phyloP scores from a whole-genome alignment of 2,113 vertebrate genomes.

The Silurus meridionalis region DNA sequence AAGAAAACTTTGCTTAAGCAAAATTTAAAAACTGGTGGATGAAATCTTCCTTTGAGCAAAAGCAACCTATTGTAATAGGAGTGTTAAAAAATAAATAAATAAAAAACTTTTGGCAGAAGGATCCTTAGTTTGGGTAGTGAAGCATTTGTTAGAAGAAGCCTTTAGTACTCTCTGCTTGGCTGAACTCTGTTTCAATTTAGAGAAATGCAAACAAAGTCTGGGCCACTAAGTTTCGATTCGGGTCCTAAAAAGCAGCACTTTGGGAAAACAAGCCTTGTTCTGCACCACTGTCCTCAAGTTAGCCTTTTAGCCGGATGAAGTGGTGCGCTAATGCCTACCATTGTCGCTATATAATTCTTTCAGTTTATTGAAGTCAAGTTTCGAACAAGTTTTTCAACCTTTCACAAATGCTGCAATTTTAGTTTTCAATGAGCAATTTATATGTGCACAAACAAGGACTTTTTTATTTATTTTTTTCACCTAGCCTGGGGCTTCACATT shows the following conservation, averaged over 20 bases:
- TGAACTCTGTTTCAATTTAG: not conserved
- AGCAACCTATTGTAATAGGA: not conserved
- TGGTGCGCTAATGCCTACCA: not conserved
- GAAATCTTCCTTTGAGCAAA: not conserved
- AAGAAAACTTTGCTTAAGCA: too few species aligned
- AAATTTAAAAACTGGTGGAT: too few species aligned
- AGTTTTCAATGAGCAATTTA: not conserved
- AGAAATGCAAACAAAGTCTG: not conserved
- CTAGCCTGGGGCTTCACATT: not conserved
- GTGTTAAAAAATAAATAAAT: too few species aligned
- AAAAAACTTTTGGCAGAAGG: not conserved
- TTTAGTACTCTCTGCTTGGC: not conserved
- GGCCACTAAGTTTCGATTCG: not conserved
- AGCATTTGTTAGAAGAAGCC: not conserved
- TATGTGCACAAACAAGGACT: too few species aligned
- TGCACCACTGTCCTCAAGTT: not conserved
- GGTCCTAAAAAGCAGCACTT: not conserved
- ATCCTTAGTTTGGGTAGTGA: not conserved
- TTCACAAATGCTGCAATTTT: not conserved
- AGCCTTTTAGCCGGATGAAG: not conserved
- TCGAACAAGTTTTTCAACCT: not conserved
- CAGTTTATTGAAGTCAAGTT: slow-evolving; percentile 1
- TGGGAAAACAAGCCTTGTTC: not conserved
- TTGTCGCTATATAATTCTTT: not conserved
- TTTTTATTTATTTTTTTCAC: not conserved